Evolutionary conservation across 2,797 vertebrate genomes (phyloP), one percentile per base, ranked within the genome.

Genomic region (Melanotaenia boesemani): DNA sequence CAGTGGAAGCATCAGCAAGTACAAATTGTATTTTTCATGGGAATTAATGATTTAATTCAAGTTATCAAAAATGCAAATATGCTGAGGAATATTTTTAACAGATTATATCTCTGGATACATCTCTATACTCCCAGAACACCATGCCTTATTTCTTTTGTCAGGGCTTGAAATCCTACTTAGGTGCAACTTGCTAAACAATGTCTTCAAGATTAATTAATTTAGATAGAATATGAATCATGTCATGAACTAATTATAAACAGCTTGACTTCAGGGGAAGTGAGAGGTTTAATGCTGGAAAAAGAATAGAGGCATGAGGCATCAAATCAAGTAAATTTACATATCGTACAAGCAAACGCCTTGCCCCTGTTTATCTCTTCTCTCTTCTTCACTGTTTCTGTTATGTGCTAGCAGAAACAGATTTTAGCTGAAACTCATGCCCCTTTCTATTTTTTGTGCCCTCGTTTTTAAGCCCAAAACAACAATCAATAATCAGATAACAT

Each of bases 41-140:
- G 62, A 87, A 72, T 86, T 73, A 84, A 76, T 72, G 44, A 83
- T 80, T 88, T 69, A 83, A 83, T 30, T 74, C 0, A 62, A 85
- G 67, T 72, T 88, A 90, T 85, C 85, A 85, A 77, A 85, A 87
- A 90, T 90, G 84, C 52, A 79, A 80, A 85, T 87, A 30, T 48
- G 30, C 74, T 56, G 55, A 68, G 41, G 63, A 62, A 67, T 72
- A 75, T 80, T 78, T 82, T 81, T 44, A 66, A 71, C 52, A 2
- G 24, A 70, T 67, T 78, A 48, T 60, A 77, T 83, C 69, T 60
- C 15, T 6, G 70, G 70, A 72, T 77, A 48, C 50, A 0, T 62
- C 1, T 15, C 52, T 34, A 28, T 56, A 59, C 66, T 79, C 37
- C 68, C 44, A 48, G 71, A 82, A 80, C 71, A 76, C 83, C 69